phyloP scores from a whole-genome alignment of 2,888 invertebrate genomes.

The Eilema griseolum region DNA sequence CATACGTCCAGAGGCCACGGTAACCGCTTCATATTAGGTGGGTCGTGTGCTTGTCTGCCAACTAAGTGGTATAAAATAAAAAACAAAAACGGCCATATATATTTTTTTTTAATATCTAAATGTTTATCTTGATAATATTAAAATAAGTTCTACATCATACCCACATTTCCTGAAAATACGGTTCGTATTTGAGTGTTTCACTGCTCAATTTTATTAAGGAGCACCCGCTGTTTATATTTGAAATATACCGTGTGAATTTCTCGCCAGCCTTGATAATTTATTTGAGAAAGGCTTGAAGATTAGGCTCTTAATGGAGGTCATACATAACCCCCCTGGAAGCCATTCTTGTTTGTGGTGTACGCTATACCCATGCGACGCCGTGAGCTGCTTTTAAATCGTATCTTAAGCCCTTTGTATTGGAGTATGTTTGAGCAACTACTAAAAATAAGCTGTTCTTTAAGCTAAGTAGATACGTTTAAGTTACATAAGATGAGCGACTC shows the following conservation, averaged over 20 bases:
- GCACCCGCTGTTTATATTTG: conserved; percentile 61
- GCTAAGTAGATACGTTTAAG: not conserved
- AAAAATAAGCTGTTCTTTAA: not conserved
- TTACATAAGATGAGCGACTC: not conserved
- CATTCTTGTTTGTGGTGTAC: conserved; percentile 43
- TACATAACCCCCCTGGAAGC: conserved; percentile 70
- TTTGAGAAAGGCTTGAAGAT: conserved; percentile 78
- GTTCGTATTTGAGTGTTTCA: not conserved
- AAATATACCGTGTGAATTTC: conserved; percentile 65
- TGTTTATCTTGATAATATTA: no score
- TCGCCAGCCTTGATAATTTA: conserved; percentile 71
- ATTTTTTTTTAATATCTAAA: no score
- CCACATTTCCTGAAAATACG: not conserved
- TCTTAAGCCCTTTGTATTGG: not conserved
- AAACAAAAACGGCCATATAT: no score
- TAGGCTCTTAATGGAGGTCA: conserved; percentile 76
- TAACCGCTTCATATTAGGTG: no score
- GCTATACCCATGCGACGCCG: conserved; percentile 45
- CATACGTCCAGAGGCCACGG: no score
- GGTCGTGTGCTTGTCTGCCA: no score
- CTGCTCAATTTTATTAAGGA: conserved; percentile 40
- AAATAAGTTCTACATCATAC: no score
- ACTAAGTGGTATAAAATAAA: no score
- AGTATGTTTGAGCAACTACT: not conserved
- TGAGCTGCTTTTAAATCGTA: conserved; percentile 34